Evolutionary conservation across 2,888 invertebrate genomes (phyloP), one percentile per base, ranked within the genome.

Genomic region (Eudasyphora cyanicolor): DNA sequence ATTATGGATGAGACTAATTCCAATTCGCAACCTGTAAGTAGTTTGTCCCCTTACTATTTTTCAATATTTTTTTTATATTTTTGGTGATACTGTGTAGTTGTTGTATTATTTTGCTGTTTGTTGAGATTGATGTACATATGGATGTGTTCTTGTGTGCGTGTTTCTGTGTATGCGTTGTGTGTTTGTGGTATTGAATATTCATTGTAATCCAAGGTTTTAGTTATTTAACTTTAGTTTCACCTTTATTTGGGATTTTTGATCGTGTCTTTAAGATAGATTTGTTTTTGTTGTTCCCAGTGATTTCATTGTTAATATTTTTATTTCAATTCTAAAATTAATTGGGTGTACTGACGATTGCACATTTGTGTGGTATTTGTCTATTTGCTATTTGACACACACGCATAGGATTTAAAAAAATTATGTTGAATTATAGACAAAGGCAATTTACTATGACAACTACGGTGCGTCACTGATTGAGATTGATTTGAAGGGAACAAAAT

Each of bases 1-100:
- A 95, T 96, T 93, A 95, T 96, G 93, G 96, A 96, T 93, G 97
- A 97, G 92, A 93, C 94, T 88, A 94, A 93, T 93, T 93, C 94
- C 90, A 95, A 94, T 93, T 93, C 94, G 90, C 95, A 95, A 94
- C 90, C 91, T 84, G 95, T 91, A 89, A 90, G 91, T 91, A 82
- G 73, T 69, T 35, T 71, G 71, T 82, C 38, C 17, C 19, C 5
- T 38, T n/a, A n/a, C n/a, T n/a, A n/a, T 73, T 10, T 14, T 19
- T 32, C 12, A 12, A 5, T 10, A n/a, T 57, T 60, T n/a, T 74
- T 3, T 38, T 51, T 73, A 62, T 10, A 62, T 77, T 49, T 38
- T 60, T 29, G 10, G 29, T n/a, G n/a, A n/a, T 60, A 49, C 14
- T 38, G 14, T 76, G 14, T 76, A 27, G 35, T 35, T 42, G 19